Percentiles rank a stretch among this genome's conserved stretches.
Evolutionary conservation across 2,888 invertebrate genomes (phyloP).

Genomic region (Tetramorium bicarinatum): DNA sequence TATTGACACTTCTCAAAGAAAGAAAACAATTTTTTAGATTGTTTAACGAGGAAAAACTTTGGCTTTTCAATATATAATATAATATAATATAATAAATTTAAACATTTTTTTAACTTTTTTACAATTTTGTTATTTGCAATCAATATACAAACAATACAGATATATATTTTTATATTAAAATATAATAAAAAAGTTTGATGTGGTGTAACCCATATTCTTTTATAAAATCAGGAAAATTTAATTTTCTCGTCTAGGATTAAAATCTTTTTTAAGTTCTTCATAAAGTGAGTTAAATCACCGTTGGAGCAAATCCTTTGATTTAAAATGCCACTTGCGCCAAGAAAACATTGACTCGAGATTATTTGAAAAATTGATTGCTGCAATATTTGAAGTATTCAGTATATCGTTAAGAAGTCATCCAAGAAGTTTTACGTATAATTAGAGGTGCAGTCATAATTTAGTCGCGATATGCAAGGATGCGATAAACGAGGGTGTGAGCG

Average conservation of each 20-base stretch:
- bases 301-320: background rate
- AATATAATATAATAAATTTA: conserved; percentile 19
- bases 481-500: background rate
- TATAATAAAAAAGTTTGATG: background rate
- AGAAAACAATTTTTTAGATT: conserved; percentile 4
- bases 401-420: background rate
- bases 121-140: background rate
- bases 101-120: background rate
- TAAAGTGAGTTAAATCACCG: background rate
- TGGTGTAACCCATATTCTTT: background rate
- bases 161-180: background rate
- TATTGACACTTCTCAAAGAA: conserved; percentile 26
- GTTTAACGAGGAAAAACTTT: background rate
- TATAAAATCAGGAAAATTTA: background rate
- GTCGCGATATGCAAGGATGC: background rate
- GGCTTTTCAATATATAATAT: background rate
- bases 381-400: background rate
- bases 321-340: background rate
- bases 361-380: background rate
- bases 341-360: background rate
- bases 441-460: conserved; percentile 26
- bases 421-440: conserved; percentile 17
- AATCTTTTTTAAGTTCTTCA: background rate
- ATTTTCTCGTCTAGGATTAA: background rate
- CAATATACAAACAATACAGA: background rate